A percentile compares a stretch with the other conserved stretches of the same genome.
These are phyloP conservation scores for Epistrophe eligans DNA, from an alignment of 2,888 invertebrate genomes.

Conservation along the genomic window DNA sequence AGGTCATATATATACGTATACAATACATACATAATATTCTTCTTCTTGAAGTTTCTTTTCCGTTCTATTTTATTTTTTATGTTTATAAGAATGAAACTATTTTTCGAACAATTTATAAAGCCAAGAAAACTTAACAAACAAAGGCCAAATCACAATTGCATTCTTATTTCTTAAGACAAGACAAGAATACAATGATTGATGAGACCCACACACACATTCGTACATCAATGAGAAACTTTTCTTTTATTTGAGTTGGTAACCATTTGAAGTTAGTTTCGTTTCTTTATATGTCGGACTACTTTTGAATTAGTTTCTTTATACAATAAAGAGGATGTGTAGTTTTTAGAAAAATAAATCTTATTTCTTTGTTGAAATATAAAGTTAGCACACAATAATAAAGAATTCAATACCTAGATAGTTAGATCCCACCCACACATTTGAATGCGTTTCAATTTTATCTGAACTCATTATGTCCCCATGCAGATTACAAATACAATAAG, in stretches of 20 bases:
- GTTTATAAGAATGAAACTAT: conserved; percentile 9
- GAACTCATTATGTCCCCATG: too few species aligned
- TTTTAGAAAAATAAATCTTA: too few species aligned
- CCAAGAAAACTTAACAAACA: neutral
- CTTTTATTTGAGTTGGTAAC: neutral
- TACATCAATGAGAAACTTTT: neutral
- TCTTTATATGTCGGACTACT: neutral
- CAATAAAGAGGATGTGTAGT: too few species aligned
- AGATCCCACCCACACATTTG: too few species aligned
- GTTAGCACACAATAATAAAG: too few species aligned
- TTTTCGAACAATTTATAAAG: conserved; percentile 32
- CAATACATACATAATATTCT: neutral
- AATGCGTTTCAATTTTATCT: too few species aligned
- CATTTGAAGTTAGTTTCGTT: neutral
- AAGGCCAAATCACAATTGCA: neutral
- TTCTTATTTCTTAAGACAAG: too few species aligned
- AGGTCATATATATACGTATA: conserved; percentile 29
- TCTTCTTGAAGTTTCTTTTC: conserved; percentile 8
- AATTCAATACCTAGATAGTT: too few species aligned
- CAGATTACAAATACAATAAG: too few species aligned
- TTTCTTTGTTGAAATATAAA: too few species aligned
- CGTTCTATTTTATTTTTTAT: neutral
- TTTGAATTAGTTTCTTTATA: neutral
- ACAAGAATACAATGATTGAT: neutral
- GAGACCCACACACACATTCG: neutral